These are phyloP conservation scores for Rutpela maculata DNA, from an alignment of 2,888 invertebrate species.

Conservation along the genomic window DNA sequence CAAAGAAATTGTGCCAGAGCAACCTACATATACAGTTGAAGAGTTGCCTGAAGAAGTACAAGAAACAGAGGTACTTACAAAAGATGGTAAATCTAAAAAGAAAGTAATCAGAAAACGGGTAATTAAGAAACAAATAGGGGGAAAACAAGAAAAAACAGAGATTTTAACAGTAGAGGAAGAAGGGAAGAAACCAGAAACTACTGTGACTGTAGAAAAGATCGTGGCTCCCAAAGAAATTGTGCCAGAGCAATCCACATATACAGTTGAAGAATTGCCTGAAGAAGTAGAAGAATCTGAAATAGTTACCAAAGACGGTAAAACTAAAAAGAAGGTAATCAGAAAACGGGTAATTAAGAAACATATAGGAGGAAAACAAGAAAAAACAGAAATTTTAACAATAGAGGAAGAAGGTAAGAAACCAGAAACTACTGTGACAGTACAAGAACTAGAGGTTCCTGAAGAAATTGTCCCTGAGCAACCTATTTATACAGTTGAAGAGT, in stretches of 20 bases:
- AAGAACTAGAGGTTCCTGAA: conserved; percentile 51
- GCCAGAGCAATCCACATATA: conserved; percentile 55
- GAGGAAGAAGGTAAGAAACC: conserved; percentile 64
- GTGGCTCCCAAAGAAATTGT: conserved; percentile 52
- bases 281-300: conserved; percentile 58
- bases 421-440: conserved; percentile 65
- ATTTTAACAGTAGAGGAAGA: conserved; percentile 68
- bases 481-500: conserved; percentile 62
- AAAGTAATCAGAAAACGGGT: conserved; percentile 74
- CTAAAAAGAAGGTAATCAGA: conserved; percentile 62
- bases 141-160: conserved; percentile 64
- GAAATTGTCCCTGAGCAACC: conserved; percentile 47
- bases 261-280: conserved; percentile 35
- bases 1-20: conserved; percentile 60
- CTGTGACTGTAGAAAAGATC: conserved; percentile 64
- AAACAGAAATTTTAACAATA: conserved; percentile 55
- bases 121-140: conserved; percentile 65
- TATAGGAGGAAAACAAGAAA: conserved; percentile 64
- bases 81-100: conserved; percentile 58
- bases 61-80: conserved; percentile 56
- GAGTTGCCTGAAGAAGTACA: conserved; percentile 58
- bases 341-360: conserved; percentile 66
- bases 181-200: conserved; percentile 53
- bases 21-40: conserved; percentile 53
- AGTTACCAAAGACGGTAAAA: conserved; percentile 58